Percentiles rank a stretch among this genome's conserved stretches.
phyloP scores from a whole-genome alignment of 2,888 invertebrate genomes.

The Pseudococcus jackbeardsleyi region DNA sequence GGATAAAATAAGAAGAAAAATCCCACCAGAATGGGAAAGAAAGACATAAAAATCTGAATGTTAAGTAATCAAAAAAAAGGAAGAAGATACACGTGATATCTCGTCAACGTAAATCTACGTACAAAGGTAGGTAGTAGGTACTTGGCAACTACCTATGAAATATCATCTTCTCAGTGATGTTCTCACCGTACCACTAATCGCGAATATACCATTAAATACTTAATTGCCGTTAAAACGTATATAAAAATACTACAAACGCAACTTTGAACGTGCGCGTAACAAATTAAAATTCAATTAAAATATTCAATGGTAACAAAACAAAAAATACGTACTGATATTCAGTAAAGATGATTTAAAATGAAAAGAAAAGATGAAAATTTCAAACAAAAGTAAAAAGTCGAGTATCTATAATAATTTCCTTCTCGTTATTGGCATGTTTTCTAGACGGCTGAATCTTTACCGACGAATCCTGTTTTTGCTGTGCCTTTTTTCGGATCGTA shows the following conservation, averaged over 20 bases:
- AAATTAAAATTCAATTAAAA: conserved; percentile 49
- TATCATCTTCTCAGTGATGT: conserved; percentile 1
- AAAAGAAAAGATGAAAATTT: not conserved
- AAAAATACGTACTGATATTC: conserved; percentile 53
- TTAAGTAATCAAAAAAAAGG: conserved; percentile 53
- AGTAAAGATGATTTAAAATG: conserved; percentile 41
- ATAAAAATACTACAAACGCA: conserved; percentile 32
- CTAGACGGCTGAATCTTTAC: conserved; percentile 90
- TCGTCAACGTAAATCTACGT: not conserved
- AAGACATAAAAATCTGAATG: conserved; percentile 57
- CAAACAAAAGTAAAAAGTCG: conserved; percentile 34
- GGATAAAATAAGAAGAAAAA: conserved; percentile 35
- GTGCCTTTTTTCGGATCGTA: conserved; percentile 86
- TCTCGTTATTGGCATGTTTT: not conserved
- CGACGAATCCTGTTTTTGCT: conserved; percentile 87
- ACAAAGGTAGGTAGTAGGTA: not conserved
- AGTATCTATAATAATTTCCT: conserved; percentile 23
- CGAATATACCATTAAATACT: conserved; percentile 54
- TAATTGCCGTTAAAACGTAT: conserved; percentile 41
- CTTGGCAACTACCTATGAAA: not conserved
- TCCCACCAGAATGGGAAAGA: conserved; percentile 20
- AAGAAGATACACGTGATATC: conserved; percentile 50
- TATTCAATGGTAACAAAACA: conserved; percentile 53
- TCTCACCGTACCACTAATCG: not conserved
- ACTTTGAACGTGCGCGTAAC: conserved; percentile 21